Base-by-base conservation (phyloP, 2,797 vertebrate genomes). In the Scleropages formosus region DNA sequence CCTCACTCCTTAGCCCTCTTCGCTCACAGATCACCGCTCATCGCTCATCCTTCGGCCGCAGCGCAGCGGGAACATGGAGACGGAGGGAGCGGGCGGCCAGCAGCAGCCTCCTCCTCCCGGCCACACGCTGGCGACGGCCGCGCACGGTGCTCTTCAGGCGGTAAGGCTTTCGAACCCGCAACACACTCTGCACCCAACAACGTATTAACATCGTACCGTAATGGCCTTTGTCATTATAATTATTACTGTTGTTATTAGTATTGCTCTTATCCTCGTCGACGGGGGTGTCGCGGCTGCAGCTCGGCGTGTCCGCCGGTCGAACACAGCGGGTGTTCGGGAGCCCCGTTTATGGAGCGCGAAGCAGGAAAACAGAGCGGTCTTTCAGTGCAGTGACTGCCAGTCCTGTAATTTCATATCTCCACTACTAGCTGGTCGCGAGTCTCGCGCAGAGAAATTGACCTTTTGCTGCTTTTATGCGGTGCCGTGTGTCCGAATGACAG, bases 11-110 rank as follows among this genome's bases (percentile, higher is more conserved):
- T 88, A 83, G 86, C 92, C 89, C 89, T 51, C 39, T 91, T 93
- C 92, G 85, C 92, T 56, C 53, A 18, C n/a, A n/a, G n/a, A n/a
- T n/a, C 88, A 83, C 86, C 92, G 89, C 89, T 51, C 39, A 91
- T 93, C 92, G 85, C 92, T 56, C 53, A 18, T 12, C 53, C 18
- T 18, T 12, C 11, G 11, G 2, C 53, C 11, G 18, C 66, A 49
- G 47, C 87, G 88, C 90, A 88, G 92, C 81, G 92, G 91, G 93
- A 97, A 98, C 94, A 98, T 96, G 96, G 96, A 95, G 96, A 96
- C 96, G 88, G 95, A 96, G 88, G 93, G 94, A 90, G 91, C 92
- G 85, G 94, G 92, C 91, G 90, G 94, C n/a, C n/a, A n/a, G n/a
- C n/a, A n/a, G 89, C 94, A 96, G 91, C 92, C 89, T 89, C 92